Evolutionary conservation across 2,113 vertebrate species (phyloP), one percentile per base, ranked within the genome.

Genomic region (Galemys pyrenaicus): DNA sequence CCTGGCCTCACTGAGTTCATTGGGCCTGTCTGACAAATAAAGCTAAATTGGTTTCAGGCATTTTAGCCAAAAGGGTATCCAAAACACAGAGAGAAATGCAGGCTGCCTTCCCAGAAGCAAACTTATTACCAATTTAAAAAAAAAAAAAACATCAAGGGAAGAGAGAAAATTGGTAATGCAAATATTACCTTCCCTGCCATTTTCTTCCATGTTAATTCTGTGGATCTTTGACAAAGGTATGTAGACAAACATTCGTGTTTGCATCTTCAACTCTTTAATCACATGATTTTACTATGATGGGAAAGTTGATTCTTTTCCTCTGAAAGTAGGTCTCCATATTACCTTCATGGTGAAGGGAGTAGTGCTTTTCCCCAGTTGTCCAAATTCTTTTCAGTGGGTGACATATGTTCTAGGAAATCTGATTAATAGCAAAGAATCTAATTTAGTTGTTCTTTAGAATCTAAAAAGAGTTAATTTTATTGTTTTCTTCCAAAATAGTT

Each of bases 401-500:
- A 65, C 28, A 30, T 0, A 4, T 54, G 1, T 67, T 73, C 13
- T 78, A 56, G 58, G 32, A 89, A 74, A 77, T 60, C 30, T 77
- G 26, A 86, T 26, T 46, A 51, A 56, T 46, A 46, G 10, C 20
- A 77, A 19, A 49, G 11, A 71, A 2, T 67, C n/a, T 83, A 82
- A 74, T 77, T 74, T 80, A 60, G 17, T 54, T 62, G 16, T 88
- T 62, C 51, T 93, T 82, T 71, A 65, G 37, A 85, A 81, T n/a
- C n/a, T n/a, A n/a, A 54, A 16, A 58, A 58, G 17, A 65, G n/a
- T 56, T 82, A 17, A 62, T 89, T 64, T 84, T 92, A 32, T 78
- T 93, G 17, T 67, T 83, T 87, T n/a, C 7, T 71, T 4, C 12
- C 79, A 13, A 93, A 74, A 75, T 86, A 80, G 84, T 65, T 86